These are phyloP conservation scores for Cheirogaleus medius DNA, from an alignment of 2,113 vertebrate species.

Conservation along the genomic window DNA sequence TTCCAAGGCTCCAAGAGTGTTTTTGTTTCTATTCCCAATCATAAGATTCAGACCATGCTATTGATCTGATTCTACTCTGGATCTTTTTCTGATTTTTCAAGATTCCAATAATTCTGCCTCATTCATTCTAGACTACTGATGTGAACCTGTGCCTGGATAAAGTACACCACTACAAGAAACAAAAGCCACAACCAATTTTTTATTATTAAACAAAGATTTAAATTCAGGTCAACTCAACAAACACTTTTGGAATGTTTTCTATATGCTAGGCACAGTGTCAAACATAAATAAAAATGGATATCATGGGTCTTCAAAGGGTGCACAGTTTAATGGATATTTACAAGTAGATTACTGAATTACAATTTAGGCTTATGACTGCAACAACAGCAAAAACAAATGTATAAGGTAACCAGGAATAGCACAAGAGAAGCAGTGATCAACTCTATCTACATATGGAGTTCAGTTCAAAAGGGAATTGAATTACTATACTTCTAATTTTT, in stretches of 20 bases:
- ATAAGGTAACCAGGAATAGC: background rate
- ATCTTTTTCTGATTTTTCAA: background rate
- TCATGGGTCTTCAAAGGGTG: background rate
- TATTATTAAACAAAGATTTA: background rate
- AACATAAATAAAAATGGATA: background rate
- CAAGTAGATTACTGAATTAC: background rate
- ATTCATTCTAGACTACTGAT: background rate
- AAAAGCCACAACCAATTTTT: background rate
- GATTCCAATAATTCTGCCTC: background rate
- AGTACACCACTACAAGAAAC: background rate
- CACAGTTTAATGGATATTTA: background rate
- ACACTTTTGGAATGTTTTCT: background rate
- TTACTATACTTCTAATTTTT: background rate
- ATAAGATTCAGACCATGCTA: fast-evolving
- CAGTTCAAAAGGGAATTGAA: background rate
- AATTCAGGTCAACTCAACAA: background rate
- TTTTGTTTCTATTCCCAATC: background rate
- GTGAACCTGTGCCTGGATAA: background rate
- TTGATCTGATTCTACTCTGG: background rate
- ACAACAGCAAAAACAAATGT: background rate
- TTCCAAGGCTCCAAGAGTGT: background rate
- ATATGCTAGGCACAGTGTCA: background rate
- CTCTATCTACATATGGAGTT: background rate
- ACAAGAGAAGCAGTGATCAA: background rate
- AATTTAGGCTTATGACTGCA: background rate